Percentiles rank a stretch among this genome's conserved stretches.
Conservation (phyloP, 2,888 invertebrate genomes). For the Amiota minor region DNA sequence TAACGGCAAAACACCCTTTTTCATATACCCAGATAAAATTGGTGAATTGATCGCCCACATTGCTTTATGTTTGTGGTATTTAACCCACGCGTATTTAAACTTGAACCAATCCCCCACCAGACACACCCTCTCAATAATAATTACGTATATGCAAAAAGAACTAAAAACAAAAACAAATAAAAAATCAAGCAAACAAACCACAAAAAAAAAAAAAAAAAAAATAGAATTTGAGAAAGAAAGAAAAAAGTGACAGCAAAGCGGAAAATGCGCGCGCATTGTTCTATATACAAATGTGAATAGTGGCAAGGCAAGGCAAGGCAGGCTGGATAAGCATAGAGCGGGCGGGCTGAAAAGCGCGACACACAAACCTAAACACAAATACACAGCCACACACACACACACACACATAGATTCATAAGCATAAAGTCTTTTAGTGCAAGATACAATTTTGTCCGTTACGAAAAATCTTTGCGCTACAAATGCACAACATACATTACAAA, state of each 20-base stretch:
- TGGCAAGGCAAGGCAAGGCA: too few species aligned
- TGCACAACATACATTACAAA: conserved; percentile 10
- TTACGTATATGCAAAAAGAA: conserved; percentile 48
- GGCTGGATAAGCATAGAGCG: neutral
- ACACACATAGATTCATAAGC: conserved; percentile 17
- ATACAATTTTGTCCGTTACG: conserved; percentile 63
- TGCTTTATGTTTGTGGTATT: conserved; percentile 15
- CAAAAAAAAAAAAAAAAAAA: too few species aligned
- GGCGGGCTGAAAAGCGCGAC: neutral
- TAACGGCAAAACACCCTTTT: conserved; percentile 2
- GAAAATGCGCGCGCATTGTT: too few species aligned
- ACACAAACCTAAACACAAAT: neutral
- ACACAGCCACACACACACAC: conserved; percentile 20
- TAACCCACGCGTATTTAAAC: conserved; percentile 38
- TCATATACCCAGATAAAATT: neutral
- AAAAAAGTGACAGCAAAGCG: too few species aligned
- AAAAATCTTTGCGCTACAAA: conserved; percentile 53
- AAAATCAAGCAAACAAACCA: conserved; percentile 14
- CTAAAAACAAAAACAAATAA: conserved; percentile 8
- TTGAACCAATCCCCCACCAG: conserved; percentile 29
- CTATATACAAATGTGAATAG: too few species aligned
- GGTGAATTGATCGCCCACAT: neutral
- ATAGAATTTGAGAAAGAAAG: too few species aligned
- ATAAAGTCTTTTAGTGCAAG: conserved; percentile 51
- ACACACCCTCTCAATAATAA: conserved; percentile 46